Percentiles rank a stretch among this genome's conserved stretches.
Conservation (phyloP, 2,113 vertebrate genomes). For the Junco hyemalis region DNA sequence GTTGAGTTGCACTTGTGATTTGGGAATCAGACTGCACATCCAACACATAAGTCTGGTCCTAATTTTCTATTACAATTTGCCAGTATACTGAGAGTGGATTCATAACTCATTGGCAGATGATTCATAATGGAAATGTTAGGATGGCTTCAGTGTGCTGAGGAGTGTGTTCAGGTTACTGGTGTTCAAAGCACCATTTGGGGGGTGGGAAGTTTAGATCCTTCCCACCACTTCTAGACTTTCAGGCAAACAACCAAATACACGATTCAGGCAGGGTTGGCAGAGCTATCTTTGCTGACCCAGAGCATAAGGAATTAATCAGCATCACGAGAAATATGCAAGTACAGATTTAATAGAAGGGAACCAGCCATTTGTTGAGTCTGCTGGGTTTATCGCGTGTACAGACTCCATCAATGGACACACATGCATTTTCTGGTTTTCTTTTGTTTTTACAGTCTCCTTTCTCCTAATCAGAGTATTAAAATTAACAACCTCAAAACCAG, state of each 20-base stretch:
- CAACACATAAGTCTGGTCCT: background rate
- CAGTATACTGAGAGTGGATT: background rate
- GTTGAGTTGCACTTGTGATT: background rate
- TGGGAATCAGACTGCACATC: background rate
- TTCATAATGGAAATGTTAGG: background rate
- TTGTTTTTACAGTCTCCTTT: slow-evolving; percentile 15
- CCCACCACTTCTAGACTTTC: background rate
- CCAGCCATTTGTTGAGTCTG: background rate
- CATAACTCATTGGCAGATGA: background rate
- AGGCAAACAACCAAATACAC: background rate
- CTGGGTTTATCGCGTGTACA: background rate
- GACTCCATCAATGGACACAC: fast-evolving
- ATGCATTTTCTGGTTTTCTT: background rate
- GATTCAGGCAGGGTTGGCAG: background rate
- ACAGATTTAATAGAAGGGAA: slow-evolving; percentile 19
- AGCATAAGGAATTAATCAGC: slow-evolving; percentile 37
- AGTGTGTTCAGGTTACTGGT: background rate
- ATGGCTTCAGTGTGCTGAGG: background rate
- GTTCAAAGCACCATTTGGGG: background rate
- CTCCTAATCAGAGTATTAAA: background rate
- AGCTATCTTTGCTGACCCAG: background rate
- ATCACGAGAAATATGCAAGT: background rate
- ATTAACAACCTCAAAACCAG: slow-evolving; percentile 22
- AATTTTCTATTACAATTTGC: background rate
- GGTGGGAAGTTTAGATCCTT: background rate